phyloP scores from a whole-genome alignment of 2,888 invertebrate genomes.

The Sarcophaga caerulescens region DNA sequence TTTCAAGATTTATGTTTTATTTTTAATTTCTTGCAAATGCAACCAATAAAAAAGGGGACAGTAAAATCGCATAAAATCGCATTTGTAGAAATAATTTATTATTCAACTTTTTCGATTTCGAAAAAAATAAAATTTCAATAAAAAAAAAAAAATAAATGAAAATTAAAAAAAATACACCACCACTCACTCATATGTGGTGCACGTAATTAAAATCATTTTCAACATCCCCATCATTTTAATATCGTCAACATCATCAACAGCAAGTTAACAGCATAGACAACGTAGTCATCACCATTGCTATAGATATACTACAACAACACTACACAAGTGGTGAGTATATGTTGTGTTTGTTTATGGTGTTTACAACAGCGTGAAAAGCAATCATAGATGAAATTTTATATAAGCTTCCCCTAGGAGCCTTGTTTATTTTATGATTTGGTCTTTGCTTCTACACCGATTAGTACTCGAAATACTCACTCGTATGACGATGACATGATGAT shows the following conservation, averaged over 20 bases:
- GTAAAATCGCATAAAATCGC: not conserved
- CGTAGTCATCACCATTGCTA: constrained; percentile 13
- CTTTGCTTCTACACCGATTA: too few relatives aligned
- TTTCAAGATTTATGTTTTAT: constrained; percentile 39
- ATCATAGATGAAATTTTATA: too few relatives aligned
- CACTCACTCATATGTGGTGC: constrained; percentile 14
- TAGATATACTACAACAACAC: not conserved
- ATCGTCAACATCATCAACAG: constrained; percentile 39
- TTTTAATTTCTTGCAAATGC: constrained; percentile 4
- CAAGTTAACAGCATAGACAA: not conserved
- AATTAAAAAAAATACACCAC: not conserved
- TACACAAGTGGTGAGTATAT: too few relatives aligned
- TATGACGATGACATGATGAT: too few relatives aligned
- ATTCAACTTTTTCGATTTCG: constrained; percentile 18
- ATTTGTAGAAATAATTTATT: constrained; percentile 11
- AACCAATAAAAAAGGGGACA: constrained; percentile 13
- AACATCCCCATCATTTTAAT: constrained; percentile 61
- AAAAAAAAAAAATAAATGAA: not conserved
- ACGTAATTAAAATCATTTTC: constrained; percentile 56
- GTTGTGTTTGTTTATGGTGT: too few relatives aligned
- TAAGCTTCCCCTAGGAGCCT: too few relatives aligned
- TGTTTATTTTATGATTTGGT: too few relatives aligned
- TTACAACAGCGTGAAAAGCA: too few relatives aligned
- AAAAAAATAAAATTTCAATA: not conserved
- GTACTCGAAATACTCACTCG: too few relatives aligned